Evolutionary conservation across 2,888 invertebrate species (phyloP), one percentile per base, ranked within the genome.

Genomic region (Lottia scabra): DNA sequence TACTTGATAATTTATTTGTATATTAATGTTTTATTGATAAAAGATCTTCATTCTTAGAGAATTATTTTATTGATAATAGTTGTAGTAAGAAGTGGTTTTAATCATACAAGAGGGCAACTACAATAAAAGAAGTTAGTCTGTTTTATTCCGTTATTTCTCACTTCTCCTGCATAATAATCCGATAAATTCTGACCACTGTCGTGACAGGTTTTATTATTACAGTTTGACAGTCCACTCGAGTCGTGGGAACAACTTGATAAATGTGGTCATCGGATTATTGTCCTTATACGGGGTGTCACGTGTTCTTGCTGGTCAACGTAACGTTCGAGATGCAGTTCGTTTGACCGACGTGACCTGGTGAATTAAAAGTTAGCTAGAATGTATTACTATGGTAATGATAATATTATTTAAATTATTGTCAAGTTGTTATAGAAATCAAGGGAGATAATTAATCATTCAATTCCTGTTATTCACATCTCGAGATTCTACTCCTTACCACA

Each of bases 301-400:
- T 56, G 56, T 23, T 56, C 12, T 56, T 19, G 23, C 56, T 56
- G 56, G 56, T 56, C 56, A 56, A 23, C n/a, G 56, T 56, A 23
- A 8, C 23, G 56, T 0, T 10, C 23, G 56, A 56, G 56, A 19
- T 23, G 56, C 8, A 23, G 19, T 23, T 23, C 56, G 23, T 56
- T 56, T 56, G 23, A 56, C 56, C 56, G 19, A 56, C 38, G 38
- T 38, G 38, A 38, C 10, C 38, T 38, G 38, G 10, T 38, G 38
- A 38, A 38, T 38, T 1, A 38, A 10, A 38, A 38, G 5, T 38
- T 38, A 38, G 38, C 10, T 38, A 38, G 13, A 56, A 23, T 13
- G 56, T 56, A 56, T 56, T 56, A 23, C 56, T 56, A 56, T 56
- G 56, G 56, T 19, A 56, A 56, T 56, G 56, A 56, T 56, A 56